Base-by-base conservation (phyloP, 1,140 invertebrate species). In the Megalonaias nervosa region DNA sequence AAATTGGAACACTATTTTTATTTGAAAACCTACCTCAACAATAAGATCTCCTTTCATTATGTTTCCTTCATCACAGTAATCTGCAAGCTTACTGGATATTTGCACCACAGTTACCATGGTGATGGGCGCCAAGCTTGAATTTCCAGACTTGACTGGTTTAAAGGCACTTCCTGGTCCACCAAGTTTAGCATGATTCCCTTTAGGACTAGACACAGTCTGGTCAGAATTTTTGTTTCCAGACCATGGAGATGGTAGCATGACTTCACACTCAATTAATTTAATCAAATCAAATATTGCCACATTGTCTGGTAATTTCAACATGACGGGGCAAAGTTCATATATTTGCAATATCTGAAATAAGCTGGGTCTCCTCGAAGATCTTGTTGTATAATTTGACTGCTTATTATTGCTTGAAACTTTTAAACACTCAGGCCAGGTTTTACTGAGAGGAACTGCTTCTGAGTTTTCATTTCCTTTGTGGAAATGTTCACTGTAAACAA, bases 71-170 rank as follows among this genome's bases (percentile, higher is more conserved):
- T 78, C 56, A 38, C 73, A 67, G 17, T 66, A 56, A 15, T 59
- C 70, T 62, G 70, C 61, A 9, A 78, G 31, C 59, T 69, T 62
- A 68, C 17, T 73, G 64, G 71, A 68, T 19, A 74, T 21, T 26
- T 78, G 71, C 76, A 78, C 74, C 17, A 78, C 61, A 15, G 76
- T 74, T 56, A 78, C 66, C 76, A 78, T 78, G 59, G 76, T 68
- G 57, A 78, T 71, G 64, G 76, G 60, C 57, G 73, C 74, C 5
- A 78, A 38, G 12, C 64, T 60, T 55, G 69, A 71, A 73, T 55
- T 67, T 48, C 67, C 38, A 56, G 61, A 38, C 60, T 64, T 56
- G 11, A 78, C 76, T 26, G 76, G 76, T 48, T 66, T 59, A 60
- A 78, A 78, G 4, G 76, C 76, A 69, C 70, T 73, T n/a, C 74